Evolutionary conservation across 1,140 invertebrate species (phyloP).

Genomic region (Ylistrum balloti): DNA sequence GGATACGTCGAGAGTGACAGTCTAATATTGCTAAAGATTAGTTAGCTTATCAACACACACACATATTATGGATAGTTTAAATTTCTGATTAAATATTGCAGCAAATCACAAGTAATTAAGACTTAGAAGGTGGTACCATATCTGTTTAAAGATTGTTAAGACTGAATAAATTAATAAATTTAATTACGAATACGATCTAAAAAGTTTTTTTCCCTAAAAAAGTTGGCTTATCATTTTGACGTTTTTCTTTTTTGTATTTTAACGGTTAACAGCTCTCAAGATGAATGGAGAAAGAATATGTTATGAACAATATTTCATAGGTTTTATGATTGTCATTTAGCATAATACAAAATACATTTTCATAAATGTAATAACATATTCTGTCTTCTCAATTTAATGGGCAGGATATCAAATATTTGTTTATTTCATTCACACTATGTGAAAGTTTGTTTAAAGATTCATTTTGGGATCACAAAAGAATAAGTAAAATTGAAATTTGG

Average conservation of each 20-base stretch:
- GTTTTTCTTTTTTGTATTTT: no score
- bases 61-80: not conserved
- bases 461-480: not conserved
- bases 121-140: no score
- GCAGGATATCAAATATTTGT: not conserved
- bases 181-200: no score
- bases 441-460: not conserved
- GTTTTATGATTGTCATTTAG: not conserved
- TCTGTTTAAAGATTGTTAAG: no score
- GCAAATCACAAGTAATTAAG: no score
- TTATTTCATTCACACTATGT: not conserved
- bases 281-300: not conserved
- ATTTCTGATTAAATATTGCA: not conserved
- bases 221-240: no score
- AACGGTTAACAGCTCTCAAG: not conserved
- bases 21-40: not conserved
- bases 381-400: not conserved
- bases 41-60: not conserved
- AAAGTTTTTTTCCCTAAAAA: no score
- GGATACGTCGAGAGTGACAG: not conserved
- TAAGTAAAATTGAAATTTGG: constrained; percentile 40
- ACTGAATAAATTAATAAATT: no score
- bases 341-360: constrained; percentile 9
- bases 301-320: not conserved
- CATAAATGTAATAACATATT: not conserved